A percentile compares a stretch with the other conserved stretches of the same genome.
Evolutionary conservation across 2,113 vertebrate genomes (phyloP).

Genomic region (Bufo bufo): DNA sequence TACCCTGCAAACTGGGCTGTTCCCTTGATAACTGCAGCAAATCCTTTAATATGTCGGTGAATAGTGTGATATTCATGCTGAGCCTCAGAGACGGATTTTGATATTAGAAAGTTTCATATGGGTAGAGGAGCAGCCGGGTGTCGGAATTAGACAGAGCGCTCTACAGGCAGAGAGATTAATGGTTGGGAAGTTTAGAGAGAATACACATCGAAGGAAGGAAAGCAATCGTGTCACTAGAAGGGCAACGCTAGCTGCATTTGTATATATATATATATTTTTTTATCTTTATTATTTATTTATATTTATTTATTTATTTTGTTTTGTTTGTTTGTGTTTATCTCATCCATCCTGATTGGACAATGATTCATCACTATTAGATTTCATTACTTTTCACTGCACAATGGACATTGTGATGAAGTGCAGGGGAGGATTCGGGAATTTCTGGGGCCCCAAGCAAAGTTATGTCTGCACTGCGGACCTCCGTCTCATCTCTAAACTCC

Average conservation of each 20-base stretch:
- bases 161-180: background rate
- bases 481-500: no score
- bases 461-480: no score
- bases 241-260: background rate
- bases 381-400: no score
- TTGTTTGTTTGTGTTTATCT: background rate
- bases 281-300: background rate
- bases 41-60: constrained; percentile 10
- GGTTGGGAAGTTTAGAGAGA: background rate
- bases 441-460: no score
- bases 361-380: no score
- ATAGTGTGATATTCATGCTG: background rate
- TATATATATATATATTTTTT: background rate
- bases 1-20: background rate
- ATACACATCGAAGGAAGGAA: background rate
- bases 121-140: background rate
- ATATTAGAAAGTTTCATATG: background rate
- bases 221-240: background rate
- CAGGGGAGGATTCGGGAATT: no score
- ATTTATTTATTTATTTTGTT: background rate
- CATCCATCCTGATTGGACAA: no score
- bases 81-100: background rate
- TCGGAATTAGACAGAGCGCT: background rate
- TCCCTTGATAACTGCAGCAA: constrained; percentile 8
- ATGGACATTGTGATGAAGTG: no score